Evolutionary conservation across 2,888 invertebrate species (phyloP).

Genomic region (Acrobeloides nanus): DNA sequence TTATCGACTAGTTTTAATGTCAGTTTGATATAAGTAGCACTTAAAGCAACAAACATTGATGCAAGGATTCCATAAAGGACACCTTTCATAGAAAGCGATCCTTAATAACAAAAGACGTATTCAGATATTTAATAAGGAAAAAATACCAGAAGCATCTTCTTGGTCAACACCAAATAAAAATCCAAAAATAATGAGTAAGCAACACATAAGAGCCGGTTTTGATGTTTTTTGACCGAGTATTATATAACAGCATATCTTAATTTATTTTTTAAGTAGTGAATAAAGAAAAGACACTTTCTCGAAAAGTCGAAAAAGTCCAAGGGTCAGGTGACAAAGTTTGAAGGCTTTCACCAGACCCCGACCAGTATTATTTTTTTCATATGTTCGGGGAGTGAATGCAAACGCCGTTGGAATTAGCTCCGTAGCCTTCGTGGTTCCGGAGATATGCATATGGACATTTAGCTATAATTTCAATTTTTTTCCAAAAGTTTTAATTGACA

Average conservation of each 20-base stretch:
- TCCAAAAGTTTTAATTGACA: too few relatives aligned
- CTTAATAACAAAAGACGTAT: conserved; percentile 54
- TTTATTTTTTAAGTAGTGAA: too few relatives aligned
- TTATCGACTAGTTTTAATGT: conserved; percentile 76
- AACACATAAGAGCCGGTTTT: conserved; percentile 71
- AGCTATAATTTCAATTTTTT: too few relatives aligned
- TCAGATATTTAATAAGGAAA: background rate
- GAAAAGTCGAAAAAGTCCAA: too few relatives aligned
- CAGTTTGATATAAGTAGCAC: conserved; percentile 87
- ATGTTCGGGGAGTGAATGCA: too few relatives aligned
- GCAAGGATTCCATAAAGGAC: conserved; percentile 85
- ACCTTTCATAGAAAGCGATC: conserved; percentile 76
- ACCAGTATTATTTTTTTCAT: too few relatives aligned
- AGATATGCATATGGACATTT: too few relatives aligned
- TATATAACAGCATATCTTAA: conserved; percentile 70
- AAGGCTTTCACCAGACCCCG: too few relatives aligned
- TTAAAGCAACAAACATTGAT: conserved; percentile 80
- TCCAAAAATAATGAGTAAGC: conserved; percentile 77
- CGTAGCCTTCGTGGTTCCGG: too few relatives aligned
- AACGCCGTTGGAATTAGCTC: too few relatives aligned
- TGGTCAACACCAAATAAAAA: conserved; percentile 93
- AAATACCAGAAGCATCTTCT: conserved; percentile 70
- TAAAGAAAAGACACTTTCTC: too few relatives aligned
- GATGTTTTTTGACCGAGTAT: conserved; percentile 79
- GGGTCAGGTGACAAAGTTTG: too few relatives aligned